A percentile compares a stretch with the other conserved stretches of the same genome.
These are phyloP conservation scores for Sinocyclocheilus anophthalmus DNA, from an alignment of 2,113 vertebrate species.

Conservation along the genomic window DNA sequence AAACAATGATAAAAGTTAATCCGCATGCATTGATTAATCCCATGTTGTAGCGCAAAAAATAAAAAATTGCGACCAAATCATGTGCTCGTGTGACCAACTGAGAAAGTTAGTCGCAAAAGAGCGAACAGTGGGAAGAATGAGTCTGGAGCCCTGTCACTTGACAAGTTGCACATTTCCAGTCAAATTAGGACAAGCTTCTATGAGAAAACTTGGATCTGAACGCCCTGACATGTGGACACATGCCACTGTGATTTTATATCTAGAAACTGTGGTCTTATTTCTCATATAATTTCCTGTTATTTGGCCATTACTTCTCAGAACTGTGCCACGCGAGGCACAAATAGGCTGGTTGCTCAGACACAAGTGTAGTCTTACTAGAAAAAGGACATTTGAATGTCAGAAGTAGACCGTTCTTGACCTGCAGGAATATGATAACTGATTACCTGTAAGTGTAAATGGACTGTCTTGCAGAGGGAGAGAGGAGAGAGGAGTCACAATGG, in stretches of 20 bases:
- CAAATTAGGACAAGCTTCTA: not conserved
- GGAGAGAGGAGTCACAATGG: not conserved
- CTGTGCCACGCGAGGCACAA: not conserved
- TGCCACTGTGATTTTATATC: not conserved
- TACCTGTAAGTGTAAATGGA: not conserved
- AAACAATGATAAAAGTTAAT: no score
- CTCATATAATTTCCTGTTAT: not conserved
- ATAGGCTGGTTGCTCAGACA: not conserved
- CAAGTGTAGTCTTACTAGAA: not conserved
- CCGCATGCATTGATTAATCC: no score
- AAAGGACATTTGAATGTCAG: constrained; percentile 16
- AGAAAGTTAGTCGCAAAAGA: no score
- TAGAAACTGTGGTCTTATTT: not conserved
- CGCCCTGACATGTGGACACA: not conserved
- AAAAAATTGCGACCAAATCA: no score
- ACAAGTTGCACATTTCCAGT: not conserved
- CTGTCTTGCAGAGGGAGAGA: constrained; percentile 29
- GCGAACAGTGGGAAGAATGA: no score
- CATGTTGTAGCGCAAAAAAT: no score
- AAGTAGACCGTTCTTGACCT: not conserved
- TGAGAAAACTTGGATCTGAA: not conserved
- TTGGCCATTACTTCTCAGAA: not conserved
- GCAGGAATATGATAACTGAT: constrained; percentile 10
- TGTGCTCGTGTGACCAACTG: no score
- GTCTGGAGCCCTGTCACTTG: not conserved